A percentile compares a stretch with the other conserved stretches of the same genome.
phyloP scores from a whole-genome alignment of 1,140 invertebrate species.

The Physella acuta region DNA sequence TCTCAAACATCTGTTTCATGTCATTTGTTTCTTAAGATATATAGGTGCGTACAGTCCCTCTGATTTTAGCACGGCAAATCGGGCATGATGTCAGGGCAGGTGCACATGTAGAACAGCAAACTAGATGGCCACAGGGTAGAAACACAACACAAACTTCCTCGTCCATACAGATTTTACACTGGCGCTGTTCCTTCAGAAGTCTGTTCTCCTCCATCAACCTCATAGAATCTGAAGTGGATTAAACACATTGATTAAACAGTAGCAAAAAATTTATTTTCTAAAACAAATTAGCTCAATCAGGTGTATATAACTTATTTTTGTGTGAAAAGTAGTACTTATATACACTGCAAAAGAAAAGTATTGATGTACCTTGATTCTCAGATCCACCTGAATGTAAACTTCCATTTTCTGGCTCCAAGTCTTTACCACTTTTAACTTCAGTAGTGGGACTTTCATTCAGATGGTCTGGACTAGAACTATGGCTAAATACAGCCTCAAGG shows the following conservation, averaged over 20 bases:
- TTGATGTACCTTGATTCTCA: conserved; percentile 1
- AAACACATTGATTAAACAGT: no score
- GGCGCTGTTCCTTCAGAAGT: conserved; percentile 75
- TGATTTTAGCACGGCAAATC: conserved; percentile 70
- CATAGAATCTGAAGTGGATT: conserved; percentile 27
- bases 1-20: no score
- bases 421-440: not conserved
- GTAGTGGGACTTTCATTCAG: not conserved
- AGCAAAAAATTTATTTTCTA: no score
- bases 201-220: conserved; percentile 42
- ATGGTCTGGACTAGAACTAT: not conserved
- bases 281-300: no score
- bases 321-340: no score
- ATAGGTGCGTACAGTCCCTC: conserved; percentile 48
- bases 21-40: conserved; percentile 32
- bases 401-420: not conserved
- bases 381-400: not conserved
- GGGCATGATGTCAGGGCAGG: conserved; percentile 77
- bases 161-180: conserved; percentile 92
- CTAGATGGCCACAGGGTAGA: conserved; percentile 85
- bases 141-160: conserved; percentile 83
- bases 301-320: no score
- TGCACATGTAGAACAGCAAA: conserved; percentile 82
- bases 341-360: no score
- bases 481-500: conserved; percentile 35